Conservation (phyloP, 2,888 invertebrate genomes). For the Caradrina kadenii region DNA sequence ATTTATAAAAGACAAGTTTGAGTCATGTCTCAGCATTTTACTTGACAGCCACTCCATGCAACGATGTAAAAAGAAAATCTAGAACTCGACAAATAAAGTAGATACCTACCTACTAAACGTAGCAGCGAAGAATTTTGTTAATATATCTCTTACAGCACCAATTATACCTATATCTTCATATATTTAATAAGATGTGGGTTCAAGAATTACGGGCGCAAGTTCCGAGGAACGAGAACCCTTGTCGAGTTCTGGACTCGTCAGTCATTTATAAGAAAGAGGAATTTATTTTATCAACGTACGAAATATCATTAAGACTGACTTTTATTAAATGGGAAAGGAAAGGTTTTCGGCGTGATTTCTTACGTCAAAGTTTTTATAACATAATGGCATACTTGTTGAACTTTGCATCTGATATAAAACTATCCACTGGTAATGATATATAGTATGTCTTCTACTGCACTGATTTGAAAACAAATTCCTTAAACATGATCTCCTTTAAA, state of each 20-base stretch:
- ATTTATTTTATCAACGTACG: slow-evolving; percentile 25
- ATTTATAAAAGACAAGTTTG: no score
- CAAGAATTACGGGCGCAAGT: slow-evolving; percentile 25
- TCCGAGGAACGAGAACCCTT: slow-evolving; percentile 36
- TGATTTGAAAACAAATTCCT: no score
- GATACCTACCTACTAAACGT: not conserved
- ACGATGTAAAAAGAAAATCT: no score
- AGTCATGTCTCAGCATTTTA: no score
- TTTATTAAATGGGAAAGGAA: not conserved
- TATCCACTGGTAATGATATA: no score
- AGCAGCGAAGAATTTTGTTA: slow-evolving; percentile 2
- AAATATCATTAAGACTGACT: slow-evolving; percentile 16
- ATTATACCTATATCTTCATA: slow-evolving; percentile 8
- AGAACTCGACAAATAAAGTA: not conserved
- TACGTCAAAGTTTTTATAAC: not conserved
- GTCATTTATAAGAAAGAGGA: slow-evolving; percentile 21
- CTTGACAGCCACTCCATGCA: no score
- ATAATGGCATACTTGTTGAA: no score
- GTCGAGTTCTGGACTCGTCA: slow-evolving; percentile 43
- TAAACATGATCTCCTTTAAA: no score
- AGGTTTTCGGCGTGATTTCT: not conserved
- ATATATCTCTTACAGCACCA: slow-evolving; percentile 4
- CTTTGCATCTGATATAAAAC: no score
- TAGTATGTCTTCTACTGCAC: no score
- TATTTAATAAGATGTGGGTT: slow-evolving; percentile 30